These are phyloP conservation scores for Yoshiicerus persimilis DNA, from an alignment of 1,140 invertebrate species.

Conservation along the genomic window DNA sequence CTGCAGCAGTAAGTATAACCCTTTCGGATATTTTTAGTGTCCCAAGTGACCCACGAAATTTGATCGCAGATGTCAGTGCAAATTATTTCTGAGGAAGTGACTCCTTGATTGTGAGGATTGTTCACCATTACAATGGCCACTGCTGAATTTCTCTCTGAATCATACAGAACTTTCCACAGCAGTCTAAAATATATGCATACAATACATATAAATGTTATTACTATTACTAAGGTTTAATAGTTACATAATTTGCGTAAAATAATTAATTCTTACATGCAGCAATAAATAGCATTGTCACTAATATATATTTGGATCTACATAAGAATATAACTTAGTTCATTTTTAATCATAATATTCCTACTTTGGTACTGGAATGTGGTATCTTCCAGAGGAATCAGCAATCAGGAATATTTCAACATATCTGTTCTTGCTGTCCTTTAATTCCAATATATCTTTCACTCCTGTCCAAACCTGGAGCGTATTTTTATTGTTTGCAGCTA, in stretches of 20 bases:
- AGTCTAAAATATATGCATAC: slow-evolving; percentile 6
- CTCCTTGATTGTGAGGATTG: slow-evolving; percentile 58
- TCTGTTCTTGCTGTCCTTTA: slow-evolving; percentile 56
- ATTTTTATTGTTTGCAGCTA: background rate
- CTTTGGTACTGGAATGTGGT: background rate
- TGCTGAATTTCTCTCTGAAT: slow-evolving; percentile 57
- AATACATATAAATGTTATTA: background rate
- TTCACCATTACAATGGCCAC: slow-evolving; percentile 66
- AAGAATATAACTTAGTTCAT: no score
- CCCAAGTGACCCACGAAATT: slow-evolving; percentile 42
- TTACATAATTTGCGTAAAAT: no score
- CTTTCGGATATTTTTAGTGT: slow-evolving; percentile 17
- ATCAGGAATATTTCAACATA: slow-evolving; percentile 58
- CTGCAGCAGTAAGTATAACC: slow-evolving; percentile 47
- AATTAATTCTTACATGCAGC: background rate
- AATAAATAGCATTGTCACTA: no score
- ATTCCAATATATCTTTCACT: slow-evolving; percentile 58
- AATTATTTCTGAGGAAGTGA: slow-evolving; percentile 35
- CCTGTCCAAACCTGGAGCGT: slow-evolving; percentile 62
- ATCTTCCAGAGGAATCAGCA: slow-evolving; percentile 5
- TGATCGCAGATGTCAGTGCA: slow-evolving; percentile 45
- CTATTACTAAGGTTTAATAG: no score
- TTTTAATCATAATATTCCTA: background rate
- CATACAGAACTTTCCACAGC: slow-evolving; percentile 60
- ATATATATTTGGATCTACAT: no score